Evolutionary conservation across 2,113 vertebrate species (phyloP), one percentile per base, ranked within the genome.

Genomic region (Anhinga rufa): DNA sequence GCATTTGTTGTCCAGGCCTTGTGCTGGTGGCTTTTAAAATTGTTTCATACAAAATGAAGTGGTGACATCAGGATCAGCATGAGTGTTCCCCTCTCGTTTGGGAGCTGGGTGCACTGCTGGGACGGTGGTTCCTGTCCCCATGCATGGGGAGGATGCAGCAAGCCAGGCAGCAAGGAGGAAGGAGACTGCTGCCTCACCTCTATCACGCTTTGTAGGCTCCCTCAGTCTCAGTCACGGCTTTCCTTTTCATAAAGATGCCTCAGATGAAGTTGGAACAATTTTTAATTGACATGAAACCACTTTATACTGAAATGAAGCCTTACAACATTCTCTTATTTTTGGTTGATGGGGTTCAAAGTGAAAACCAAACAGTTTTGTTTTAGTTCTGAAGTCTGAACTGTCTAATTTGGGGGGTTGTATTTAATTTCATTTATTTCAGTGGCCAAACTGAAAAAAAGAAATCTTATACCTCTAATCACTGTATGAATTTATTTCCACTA

Each of bases 61-160:
- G 2, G 38, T 82, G 62, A n/a, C 31, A 25, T 22, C 19, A 36
- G n/a, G 40, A 76, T 14, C 9, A 65, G 10, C 12, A 48, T 1
- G 0, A 78, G 14, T 3, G 5, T 28, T 88, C 16, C 31, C 3
- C 16, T 52, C 21, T 32, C 14, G 5, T 58, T 26, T 66, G 51
- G 46, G 78, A 60, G 10, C 10, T 1, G 6, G 38, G 40, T 0
- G 0, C 8, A 5, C 25, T 66, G 29, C 17, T 60, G 29, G 19
- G 15, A 49, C 5, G 7, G 19, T 3, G 20, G 24, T 16, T 81
- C 44, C 34, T 1, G 0, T 15, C 7, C 16, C 10, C 0, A 0
- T 6, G 3, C 9, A 24, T 0, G 4, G 3, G 34, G 14, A 57
- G 12, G 24, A 55, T 22, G 7, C 9, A 57, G 13, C 3, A 1